Percentiles rank a stretch among this genome's conserved stretches.
Conservation (phyloP, 2,888 invertebrate genomes). For the Synanthedon vespiformis region DNA sequence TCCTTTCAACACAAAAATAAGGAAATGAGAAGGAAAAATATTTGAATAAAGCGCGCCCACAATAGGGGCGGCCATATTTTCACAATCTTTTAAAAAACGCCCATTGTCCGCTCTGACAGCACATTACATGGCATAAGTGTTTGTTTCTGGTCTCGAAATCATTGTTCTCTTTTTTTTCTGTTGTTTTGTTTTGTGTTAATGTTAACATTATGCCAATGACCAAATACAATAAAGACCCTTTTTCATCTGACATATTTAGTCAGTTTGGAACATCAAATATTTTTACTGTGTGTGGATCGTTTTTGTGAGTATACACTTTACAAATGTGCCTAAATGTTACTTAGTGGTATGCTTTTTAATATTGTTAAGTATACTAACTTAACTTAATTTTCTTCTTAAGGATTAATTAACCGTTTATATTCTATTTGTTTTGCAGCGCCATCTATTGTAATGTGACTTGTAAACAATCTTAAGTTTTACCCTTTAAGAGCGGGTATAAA, state of each 20-base stretch:
- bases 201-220: background rate
- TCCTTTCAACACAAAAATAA: conserved; percentile 60
- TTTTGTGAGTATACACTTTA: too few species aligned
- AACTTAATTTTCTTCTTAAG: too few species aligned
- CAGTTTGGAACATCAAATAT: background rate
- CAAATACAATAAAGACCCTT: too few species aligned
- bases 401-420: too few species aligned
- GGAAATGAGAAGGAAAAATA: conserved; percentile 58
- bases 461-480: too few species aligned
- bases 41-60: conserved; percentile 46
- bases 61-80: conserved; percentile 57
- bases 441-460: too few species aligned
- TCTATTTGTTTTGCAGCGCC: too few species aligned
- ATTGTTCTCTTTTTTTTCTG: conserved; percentile 36
- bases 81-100: conserved; percentile 44
- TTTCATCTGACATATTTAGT: background rate
- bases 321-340: too few species aligned
- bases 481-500: too few species aligned
- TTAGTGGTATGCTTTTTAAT: too few species aligned
- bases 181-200: conserved; percentile 1
- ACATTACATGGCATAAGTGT: conserved; percentile 59
- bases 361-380: too few species aligned
- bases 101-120: conserved; percentile 57
- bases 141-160: conserved; percentile 38
- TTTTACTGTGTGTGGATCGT: too few species aligned